Evolutionary conservation across 2,797 vertebrate genomes (phyloP).

Genomic region (Pseudomugil tenellus): DNA sequence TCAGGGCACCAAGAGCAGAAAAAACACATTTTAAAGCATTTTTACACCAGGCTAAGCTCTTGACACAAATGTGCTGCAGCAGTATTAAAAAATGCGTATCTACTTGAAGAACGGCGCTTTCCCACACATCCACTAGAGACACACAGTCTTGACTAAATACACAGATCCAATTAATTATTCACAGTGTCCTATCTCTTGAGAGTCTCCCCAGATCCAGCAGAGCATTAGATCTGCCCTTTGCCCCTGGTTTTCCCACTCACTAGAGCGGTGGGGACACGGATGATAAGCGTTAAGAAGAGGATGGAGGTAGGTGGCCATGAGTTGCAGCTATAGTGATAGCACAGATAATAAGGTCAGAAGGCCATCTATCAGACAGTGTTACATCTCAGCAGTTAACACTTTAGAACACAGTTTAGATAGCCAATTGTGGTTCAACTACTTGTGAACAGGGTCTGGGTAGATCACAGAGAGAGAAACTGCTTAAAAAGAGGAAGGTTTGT

Average conservation of each 20-base stretch:
- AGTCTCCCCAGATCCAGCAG: slow-evolving; percentile 31
- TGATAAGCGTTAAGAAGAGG: slow-evolving; percentile 24
- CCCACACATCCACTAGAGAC: slow-evolving; percentile 48
- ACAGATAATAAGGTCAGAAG: slow-evolving; percentile 63
- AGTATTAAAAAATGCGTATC: slow-evolving; percentile 50
- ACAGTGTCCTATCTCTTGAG: slow-evolving; percentile 55
- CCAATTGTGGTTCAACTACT: slow-evolving; percentile 22
- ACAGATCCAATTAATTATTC: slow-evolving; percentile 75
- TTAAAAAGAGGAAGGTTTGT: slow-evolving; percentile 19
- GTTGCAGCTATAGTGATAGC: slow-evolving; percentile 21
- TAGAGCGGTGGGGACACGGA: slow-evolving; percentile 30
- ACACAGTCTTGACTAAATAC: slow-evolving; percentile 64
- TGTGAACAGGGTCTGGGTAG: slow-evolving; percentile 12
- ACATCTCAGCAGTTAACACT: slow-evolving; percentile 23
- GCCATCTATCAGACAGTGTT: slow-evolving; percentile 56
- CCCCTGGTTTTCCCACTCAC: slow-evolving; percentile 44
- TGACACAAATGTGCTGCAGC: slow-evolving; percentile 66
- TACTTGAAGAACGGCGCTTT: slow-evolving; percentile 43
- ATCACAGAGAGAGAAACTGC: slow-evolving; percentile 31
- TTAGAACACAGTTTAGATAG: slow-evolving; percentile 16
- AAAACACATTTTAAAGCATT: slow-evolving; percentile 18
- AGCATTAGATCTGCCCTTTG: slow-evolving; percentile 51
- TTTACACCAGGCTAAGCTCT: slow-evolving; percentile 61
- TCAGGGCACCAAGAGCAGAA: slow-evolving; percentile 33
- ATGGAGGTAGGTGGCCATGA: slow-evolving; percentile 9